Evolutionary conservation across 2,888 invertebrate genomes (phyloP), one percentile per base, ranked within the genome.

Genomic region (Bombylius major): DNA sequence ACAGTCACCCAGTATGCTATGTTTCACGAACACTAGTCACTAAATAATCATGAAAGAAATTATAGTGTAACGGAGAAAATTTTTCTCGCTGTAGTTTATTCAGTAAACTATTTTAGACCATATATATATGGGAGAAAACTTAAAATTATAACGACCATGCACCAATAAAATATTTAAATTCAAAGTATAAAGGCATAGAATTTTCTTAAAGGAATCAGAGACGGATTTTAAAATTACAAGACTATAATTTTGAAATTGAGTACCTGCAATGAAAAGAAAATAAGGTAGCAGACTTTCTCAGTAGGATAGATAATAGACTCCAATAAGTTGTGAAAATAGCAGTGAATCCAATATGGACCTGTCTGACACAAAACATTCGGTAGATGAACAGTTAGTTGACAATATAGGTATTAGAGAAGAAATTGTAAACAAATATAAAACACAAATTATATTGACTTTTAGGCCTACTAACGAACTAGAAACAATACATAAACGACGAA

Each of bases 161-260:
- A n/a, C n/a, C n/a, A n/a, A n/a, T n/a, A n/a, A n/a, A n/a, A n/a
- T n/a, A n/a, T n/a, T n/a, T n/a, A n/a, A n/a, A n/a, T n/a, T n/a
- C 32, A 8, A 60, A 57, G 42, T 60, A 60, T 50, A 57, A 56
- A 39, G 55, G 55, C 0, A 56, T 50, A 42, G 54, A 56, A 13
- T 56, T 58, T 54, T 56, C 54, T 13, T 54, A 51, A 44, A 36
- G 56, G 42, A 44, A n/a, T n/a, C n/a, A n/a, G n/a, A n/a, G n/a
- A n/a, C n/a, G n/a, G n/a, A n/a, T n/a, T n/a, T n/a, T n/a, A n/a
- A n/a, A n/a, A n/a, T n/a, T 57, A n/a, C 52, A 56, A 32, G 57
- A 59, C 13, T 57, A 51, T 34, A 55, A 61, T 42, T 61, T 50
- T 50, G 59, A 61, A 48, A 57, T 58, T 11, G 58, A 59, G 36